Percentiles rank a stretch among this genome's conserved stretches.
Conservation (phyloP, 2,113 vertebrate species). For the Pica pica region DNA sequence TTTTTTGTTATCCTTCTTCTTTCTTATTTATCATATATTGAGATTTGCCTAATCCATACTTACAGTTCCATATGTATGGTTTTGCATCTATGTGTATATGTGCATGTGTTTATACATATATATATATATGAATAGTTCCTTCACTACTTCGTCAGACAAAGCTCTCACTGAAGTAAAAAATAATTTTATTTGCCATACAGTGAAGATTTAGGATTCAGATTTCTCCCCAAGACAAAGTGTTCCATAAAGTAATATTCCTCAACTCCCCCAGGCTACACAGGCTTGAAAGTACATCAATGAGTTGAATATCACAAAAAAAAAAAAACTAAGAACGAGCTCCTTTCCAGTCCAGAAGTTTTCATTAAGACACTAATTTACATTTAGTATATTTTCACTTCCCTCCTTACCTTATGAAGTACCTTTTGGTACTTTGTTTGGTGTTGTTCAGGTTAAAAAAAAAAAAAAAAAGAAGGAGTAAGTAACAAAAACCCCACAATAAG, state of each 20-base stretch:
- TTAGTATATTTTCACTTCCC: background rate
- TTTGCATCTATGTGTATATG: background rate
- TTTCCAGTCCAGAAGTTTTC: background rate
- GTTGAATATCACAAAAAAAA: background rate
- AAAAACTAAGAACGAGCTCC: background rate
- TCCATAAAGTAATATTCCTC: background rate
- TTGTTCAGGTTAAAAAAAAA: background rate
- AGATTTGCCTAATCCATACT: background rate
- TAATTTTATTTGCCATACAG: background rate
- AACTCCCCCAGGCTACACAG: background rate
- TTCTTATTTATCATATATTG: background rate
- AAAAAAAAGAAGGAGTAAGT: background rate
- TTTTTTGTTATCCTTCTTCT: background rate
- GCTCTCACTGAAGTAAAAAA: background rate
- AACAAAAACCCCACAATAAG: background rate
- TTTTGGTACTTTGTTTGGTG: background rate
- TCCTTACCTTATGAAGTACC: background rate
- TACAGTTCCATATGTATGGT: background rate
- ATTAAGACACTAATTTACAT: background rate
- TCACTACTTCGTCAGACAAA: background rate
- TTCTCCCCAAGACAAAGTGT: background rate
- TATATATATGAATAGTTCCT: background rate
- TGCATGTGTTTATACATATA: fast-evolving
- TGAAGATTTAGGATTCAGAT: background rate
- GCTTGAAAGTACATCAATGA: background rate